Evolutionary conservation across 2,113 vertebrate species (phyloP), one percentile per base, ranked within the genome.

Genomic region (Elaphurus davidianus): DNA sequence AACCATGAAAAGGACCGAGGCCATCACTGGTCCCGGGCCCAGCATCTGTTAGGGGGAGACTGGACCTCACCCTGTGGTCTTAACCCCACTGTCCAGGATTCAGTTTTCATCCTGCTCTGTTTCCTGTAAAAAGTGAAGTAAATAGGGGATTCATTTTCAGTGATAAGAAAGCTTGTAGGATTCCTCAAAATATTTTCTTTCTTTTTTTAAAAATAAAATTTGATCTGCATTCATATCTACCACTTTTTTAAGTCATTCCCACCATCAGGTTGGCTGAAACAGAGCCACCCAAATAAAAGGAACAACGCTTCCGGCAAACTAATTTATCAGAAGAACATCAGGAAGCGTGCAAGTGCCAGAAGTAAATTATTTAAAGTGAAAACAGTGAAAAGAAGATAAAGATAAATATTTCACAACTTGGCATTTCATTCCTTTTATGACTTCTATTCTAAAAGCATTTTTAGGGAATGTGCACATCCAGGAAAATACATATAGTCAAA

Each of bases 51-150:
- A 45, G 83, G 79, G 96, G 82, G 74, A 90, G 67, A n/a, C 79
- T 3, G 94, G 93, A 57, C 90, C 94, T 86, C 55, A 96, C 21
- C 90, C 83, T 5, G 1, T 97, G 97, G 85, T 98, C 96, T 78
- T 98, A 94, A 78, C 96, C 62, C 45, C 96, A 52, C 81, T 74
- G 85, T 79, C 71, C 97, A 79, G 90, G 95, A 94, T 83, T 99
- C 98, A 99, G 97, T 97, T 92, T 59, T 96, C 89, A 95, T 98
- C 99, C 94, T 98, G 98, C 45, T 98, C 98, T 96, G 98, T 93
- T 95, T 99, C 99, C 99, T 99, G 98, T 87, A 97, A 97, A 98
- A 97, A 98, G 94, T 90, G 14, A 45, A 98, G 94, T 98, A 98
- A 57, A 98, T 47, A 97, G 79, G n/a, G 15, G 57, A 78, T 97